Base-by-base conservation (phyloP, 2,113 vertebrate genomes). In the Microtus oregoni region DNA sequence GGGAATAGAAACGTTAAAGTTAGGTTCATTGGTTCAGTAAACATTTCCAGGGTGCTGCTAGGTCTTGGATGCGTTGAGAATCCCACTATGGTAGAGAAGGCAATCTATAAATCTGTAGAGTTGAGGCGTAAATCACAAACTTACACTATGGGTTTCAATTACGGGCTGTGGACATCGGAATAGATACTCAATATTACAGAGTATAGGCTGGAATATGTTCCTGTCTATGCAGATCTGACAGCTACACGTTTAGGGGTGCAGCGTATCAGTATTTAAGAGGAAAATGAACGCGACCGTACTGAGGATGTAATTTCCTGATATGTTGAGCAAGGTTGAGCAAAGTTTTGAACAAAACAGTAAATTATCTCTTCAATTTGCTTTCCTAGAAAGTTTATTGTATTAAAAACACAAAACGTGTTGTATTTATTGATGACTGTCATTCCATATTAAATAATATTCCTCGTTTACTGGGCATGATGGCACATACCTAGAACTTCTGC, bases 1-100 rank as follows among this genome's bases (percentile, higher is more conserved):
- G 93, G 86, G 72, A 98, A 96, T 67, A 92, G 95, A 90, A 63
- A 81, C 95, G 95, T 92, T 72, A 82, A 58, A 88, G 89, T 87
- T 95, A 96, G 93, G 75, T 72, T 98, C 96, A 0, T 3, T 61
- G 32, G 50, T 44, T 73, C 22, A 26, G 32, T 35, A 91, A 79
- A 72, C 44, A 41, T 6, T 38, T 68, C 9, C 41, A 52, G 67
- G 61, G 47, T 10, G 47, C 75, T 38, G 6, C n/a, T 32, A 47
- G 81, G 28, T 19, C 63, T 12, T n/a, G 67, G 13, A 7, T 14
- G 9, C 76, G 24, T 65, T 76, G 30, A 65, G 65, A 28, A 8
- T 7, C 15, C 14, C n/a, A 61, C 72, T 55, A 24, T 81, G 58
- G 35, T 55, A 86, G 22, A 28, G 38, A n/a, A 61, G 65, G 58